These are phyloP conservation scores for Nycticryphes semicollaris DNA, from an alignment of 2,113 vertebrate genomes.

Conservation along the genomic window DNA sequence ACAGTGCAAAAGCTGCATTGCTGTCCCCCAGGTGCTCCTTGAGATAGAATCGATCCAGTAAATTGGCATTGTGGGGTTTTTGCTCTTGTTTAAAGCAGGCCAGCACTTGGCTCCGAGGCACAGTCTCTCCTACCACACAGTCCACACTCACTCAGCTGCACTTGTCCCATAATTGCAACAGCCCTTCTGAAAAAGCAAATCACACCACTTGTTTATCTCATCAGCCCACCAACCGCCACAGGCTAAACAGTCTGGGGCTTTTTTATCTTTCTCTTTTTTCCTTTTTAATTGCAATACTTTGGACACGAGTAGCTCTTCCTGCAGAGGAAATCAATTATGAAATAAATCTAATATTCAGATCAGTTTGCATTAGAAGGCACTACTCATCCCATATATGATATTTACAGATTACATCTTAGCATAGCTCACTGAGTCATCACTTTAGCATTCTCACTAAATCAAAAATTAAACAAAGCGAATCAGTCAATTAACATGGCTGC, in stretches of 20 bases:
- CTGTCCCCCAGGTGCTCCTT: neutral
- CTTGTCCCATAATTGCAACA: neutral
- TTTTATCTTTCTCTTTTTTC: neutral
- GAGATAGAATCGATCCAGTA: neutral
- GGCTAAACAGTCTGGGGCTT: no score
- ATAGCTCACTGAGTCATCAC: constrained; percentile 37
- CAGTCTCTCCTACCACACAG: neutral
- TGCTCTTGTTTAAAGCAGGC: neutral
- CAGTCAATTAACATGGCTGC: neutral
- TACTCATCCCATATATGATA: neutral
- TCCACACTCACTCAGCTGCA: neutral
- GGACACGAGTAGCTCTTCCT: neutral
- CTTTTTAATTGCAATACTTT: neutral
- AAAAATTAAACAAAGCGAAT: constrained; percentile 47
- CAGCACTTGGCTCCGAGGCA: neutral
- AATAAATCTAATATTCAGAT: constrained; percentile 52
- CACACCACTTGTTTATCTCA: neutral
- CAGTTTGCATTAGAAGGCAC: constrained; percentile 4
- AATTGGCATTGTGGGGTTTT: neutral
- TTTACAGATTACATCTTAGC: constrained; percentile 28
- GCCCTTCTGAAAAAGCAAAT: neutral
- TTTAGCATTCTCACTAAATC: constrained; percentile 19
- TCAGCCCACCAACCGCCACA: neutral
- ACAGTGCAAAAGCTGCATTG: neutral
- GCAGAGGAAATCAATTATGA: constrained; percentile 25